These are phyloP conservation scores for Phodopus roborovskii DNA, from an alignment of 2,113 vertebrate species.

Conservation along the genomic window DNA sequence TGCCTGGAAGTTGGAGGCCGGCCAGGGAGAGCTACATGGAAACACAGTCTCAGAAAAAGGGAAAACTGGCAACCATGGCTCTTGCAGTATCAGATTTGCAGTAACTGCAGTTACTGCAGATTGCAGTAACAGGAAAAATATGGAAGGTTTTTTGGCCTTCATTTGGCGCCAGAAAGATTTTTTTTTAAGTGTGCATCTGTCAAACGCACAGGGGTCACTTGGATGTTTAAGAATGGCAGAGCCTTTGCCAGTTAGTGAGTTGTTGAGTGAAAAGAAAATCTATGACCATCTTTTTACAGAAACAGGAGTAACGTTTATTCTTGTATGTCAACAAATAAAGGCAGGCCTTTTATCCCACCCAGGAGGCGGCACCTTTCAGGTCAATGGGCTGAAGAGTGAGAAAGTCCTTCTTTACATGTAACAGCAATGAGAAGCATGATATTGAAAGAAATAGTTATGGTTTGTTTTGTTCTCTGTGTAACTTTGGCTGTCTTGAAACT, in stretches of 20 bases:
- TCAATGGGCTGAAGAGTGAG: not conserved
- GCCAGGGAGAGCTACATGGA: no score
- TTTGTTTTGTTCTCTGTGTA: not conserved
- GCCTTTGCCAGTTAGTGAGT: not conserved
- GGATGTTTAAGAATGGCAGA: not conserved
- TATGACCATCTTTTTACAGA: not conserved
- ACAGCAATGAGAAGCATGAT: not conserved
- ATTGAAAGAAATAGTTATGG: not conserved
- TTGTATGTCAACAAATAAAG: not conserved
- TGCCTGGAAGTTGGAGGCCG: not conserved
- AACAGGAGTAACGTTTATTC: no score
- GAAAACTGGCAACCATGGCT: not conserved
- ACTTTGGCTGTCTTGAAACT: not conserved
- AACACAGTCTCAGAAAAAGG: not conserved
- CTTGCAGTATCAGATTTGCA: not conserved
- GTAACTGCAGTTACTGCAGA: no score
- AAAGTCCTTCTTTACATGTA: not conserved
- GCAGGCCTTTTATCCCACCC: not conserved
- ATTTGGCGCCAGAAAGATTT: not conserved
- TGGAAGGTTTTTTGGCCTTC: not conserved
- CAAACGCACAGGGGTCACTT: not conserved
- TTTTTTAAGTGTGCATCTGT: not conserved
- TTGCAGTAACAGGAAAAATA: not conserved
- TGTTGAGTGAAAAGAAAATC: not conserved
- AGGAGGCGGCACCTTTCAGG: not conserved